Base-by-base conservation (phyloP, 2,113 vertebrate species). In the Antechinus flavipes region DNA sequence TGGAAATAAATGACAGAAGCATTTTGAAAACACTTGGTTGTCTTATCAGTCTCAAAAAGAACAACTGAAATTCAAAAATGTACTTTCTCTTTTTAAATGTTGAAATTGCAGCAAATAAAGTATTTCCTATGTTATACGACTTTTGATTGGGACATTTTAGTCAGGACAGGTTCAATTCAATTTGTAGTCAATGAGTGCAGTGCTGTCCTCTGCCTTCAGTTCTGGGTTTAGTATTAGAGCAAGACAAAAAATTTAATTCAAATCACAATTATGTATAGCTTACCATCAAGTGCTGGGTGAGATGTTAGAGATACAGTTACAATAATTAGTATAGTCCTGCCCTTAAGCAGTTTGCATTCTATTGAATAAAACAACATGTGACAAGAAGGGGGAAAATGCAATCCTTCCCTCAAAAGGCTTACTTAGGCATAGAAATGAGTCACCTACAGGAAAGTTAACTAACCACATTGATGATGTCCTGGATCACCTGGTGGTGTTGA, bases 61-160 rank as follows among this genome's bases (percentile, higher is more conserved):
- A 92, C 91, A 93, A 96, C 52, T 94, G 23, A 94, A 94, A 91
- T 95, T 92, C 95, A 27, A 53, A 91, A 96, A 95, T 42, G 25
- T 30, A 56, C 94, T 90, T 96, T 91, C 91, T 92, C 93, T n/a
- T 93, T 96, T 93, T 95, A 52, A 55, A 91, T 91, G 52, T 91
- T 91, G 53, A 95, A 94, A 93, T 14, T 95, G 56, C 54, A 93
- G 0, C 53, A 95, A 76, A 22, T 76, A 42, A 76, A 76, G 35
- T 42, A n/a, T 68, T n/a, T 42, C 61, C n/a, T 76, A 42, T 19
- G 14, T 76, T 22, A 42, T 42, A 76, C 22, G 12, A 84, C 35
- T 84, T 84, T 23, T 92, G 23, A 76, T 52, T 93, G 46, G 46
- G 91, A 95, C 54, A 25, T 91, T 95, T 92, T 56, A 19, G 19